Conservation (phyloP, 1,140 invertebrate species). For the Euura lappo region DNA sequence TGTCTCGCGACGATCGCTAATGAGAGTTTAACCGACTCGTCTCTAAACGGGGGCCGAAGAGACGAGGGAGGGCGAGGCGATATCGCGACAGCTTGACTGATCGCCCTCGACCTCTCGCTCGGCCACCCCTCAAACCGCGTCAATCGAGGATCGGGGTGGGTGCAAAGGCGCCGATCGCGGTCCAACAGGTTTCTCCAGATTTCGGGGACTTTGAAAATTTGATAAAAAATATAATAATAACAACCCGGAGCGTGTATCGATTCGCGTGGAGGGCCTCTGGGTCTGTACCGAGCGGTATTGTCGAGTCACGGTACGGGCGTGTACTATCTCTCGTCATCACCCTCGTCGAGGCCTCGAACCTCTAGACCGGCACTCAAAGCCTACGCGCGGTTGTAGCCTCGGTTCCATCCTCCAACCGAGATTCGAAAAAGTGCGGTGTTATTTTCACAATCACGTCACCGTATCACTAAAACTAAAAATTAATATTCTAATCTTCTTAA, state of each 20-base stretch:
- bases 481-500: not conserved
- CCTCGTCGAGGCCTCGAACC: slow-evolving; percentile 37
- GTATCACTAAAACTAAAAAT: not conserved
- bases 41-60: slow-evolving; percentile 37
- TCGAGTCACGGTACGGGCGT: slow-evolving; percentile 58
- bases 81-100: slow-evolving; percentile 38
- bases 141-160: too few relatives aligned
- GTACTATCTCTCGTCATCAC: slow-evolving; percentile 52
- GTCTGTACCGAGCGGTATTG: slow-evolving; percentile 53
- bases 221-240: too few relatives aligned
- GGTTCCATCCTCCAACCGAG: not conserved
- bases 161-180: not conserved
- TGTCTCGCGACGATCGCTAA: slow-evolving; percentile 34
- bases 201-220: too few relatives aligned
- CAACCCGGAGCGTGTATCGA: not conserved
- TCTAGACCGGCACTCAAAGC: slow-evolving; percentile 8
- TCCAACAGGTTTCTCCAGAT: not conserved
- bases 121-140: not conserved
- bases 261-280: slow-evolving; percentile 15
- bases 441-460: too few relatives aligned
- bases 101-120: slow-evolving; percentile 19
- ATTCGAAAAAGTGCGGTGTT: not conserved
- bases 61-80: slow-evolving; percentile 21
- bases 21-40: slow-evolving; percentile 46
- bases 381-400: not conserved